Conservation (phyloP, 2,797 vertebrate species). For the Neoniphon sammara region DNA sequence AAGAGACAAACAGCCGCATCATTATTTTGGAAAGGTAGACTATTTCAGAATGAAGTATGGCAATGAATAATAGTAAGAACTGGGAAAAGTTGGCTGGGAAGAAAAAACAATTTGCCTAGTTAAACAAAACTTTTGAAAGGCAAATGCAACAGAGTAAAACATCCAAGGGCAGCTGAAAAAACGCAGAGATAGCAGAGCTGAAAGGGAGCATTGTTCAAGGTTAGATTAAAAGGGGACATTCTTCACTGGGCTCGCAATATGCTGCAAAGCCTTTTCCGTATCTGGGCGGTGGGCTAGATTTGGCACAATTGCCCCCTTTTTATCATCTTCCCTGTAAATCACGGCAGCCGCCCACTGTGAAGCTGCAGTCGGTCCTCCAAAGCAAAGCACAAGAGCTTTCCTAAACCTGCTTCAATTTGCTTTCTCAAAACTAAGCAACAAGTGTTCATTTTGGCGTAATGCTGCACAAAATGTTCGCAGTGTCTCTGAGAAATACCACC, state of each 20-base stretch:
- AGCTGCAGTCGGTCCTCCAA: constrained; percentile 36
- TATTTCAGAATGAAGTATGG: not conserved
- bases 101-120: not conserved
- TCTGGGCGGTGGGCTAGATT: constrained; percentile 37
- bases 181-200: constrained; percentile 15
- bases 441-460: constrained; percentile 18
- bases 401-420: constrained; percentile 16
- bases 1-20: not conserved
- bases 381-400: constrained; percentile 63
- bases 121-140: not conserved
- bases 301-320: constrained; percentile 65
- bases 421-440: constrained; percentile 48
- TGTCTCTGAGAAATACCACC: not conserved
- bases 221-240: constrained; percentile 40
- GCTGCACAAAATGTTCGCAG: not conserved
- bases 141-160: not conserved
- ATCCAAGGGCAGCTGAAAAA: constrained; percentile 39
- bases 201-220: constrained; percentile 48
- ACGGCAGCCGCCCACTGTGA: constrained; percentile 51
- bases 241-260: constrained; percentile 41
- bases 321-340: constrained; percentile 57
- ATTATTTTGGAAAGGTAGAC: not conserved
- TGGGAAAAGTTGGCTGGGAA: not conserved
- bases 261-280: constrained; percentile 37
- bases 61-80: not conserved